These are phyloP conservation scores for Ooceraea biroi DNA, from an alignment of 1,140 invertebrate genomes.

Conservation along the genomic window DNA sequence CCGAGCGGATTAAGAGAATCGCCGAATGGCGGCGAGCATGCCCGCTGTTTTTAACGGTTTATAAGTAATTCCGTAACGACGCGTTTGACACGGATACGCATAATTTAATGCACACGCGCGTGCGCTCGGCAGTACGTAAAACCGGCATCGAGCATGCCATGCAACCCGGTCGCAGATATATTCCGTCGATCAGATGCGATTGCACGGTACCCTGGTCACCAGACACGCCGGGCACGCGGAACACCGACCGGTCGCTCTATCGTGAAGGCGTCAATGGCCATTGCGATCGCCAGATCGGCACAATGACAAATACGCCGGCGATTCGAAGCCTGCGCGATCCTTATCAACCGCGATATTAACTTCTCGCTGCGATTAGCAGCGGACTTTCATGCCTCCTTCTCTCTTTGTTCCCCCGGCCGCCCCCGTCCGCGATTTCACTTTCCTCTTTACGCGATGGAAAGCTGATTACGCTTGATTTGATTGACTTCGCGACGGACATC, in stretches of 20 bases:
- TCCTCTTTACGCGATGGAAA: not conserved
- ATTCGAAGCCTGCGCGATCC: constrained; percentile 43
- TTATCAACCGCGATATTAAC: constrained; percentile 55
- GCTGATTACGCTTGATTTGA: constrained; percentile 3
- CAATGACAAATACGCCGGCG: constrained; percentile 62
- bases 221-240: constrained; percentile 83
- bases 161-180: constrained; percentile 51
- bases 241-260: constrained; percentile 67
- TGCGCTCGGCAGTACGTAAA: constrained; percentile 45
- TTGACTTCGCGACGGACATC: constrained; percentile 8
- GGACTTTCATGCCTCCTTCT: constrained; percentile 32
- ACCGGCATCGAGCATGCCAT: constrained; percentile 7
- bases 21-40: constrained; percentile 18
- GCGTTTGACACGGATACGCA: constrained; percentile 77
- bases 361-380: not conserved
- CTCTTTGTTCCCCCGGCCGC: too few relatives aligned
- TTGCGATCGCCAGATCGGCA: constrained; percentile 65
- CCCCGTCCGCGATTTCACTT: constrained; percentile 46
- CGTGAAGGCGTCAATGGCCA: constrained; percentile 77
- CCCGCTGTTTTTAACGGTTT: constrained; percentile 57
- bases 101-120: constrained; percentile 70
- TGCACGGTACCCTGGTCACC: constrained; percentile 79
- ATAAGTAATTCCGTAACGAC: constrained; percentile 71
- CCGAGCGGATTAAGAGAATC: constrained; percentile 37
- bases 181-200: constrained; percentile 76